Conservation (phyloP, 37 sponge, comb jelly and placozoan genomes). For the Axinella damicornis region DNA sequence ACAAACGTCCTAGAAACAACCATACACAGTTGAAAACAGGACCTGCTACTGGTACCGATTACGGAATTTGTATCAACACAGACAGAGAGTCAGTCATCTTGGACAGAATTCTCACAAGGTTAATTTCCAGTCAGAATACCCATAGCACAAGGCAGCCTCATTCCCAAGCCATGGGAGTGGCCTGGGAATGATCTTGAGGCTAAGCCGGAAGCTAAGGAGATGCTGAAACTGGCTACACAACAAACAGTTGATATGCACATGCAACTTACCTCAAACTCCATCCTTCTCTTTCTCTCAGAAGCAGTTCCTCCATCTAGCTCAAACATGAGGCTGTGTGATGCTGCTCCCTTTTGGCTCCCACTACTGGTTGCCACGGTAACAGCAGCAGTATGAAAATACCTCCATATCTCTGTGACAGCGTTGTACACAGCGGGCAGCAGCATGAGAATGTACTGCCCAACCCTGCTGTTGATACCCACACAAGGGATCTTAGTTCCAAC, state of each 20-base stretch:
- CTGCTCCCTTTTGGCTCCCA: background rate
- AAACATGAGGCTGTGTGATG: background rate
- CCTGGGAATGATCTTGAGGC: no score
- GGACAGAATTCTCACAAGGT: background rate
- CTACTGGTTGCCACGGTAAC: background rate
- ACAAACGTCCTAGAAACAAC: conserved; percentile 41
- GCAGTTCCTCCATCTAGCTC: background rate
- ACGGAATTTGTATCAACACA: no score
- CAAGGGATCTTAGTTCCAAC: background rate
- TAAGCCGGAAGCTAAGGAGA: no score
- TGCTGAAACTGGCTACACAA: no score
- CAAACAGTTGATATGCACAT: background rate
- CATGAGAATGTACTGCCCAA: conserved; percentile 29
- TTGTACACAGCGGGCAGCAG: conserved; percentile 51
- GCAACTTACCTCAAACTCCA: conserved; percentile 13
- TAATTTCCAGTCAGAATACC: no score
- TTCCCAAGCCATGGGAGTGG: no score
- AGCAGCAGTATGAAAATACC: background rate
- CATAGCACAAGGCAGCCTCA: no score
- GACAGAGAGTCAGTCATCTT: no score
- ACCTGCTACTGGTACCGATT: no score
- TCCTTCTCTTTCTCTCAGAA: background rate
- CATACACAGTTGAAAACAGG: no score
- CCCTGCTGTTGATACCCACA: conserved; percentile 24
- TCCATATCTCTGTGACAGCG: conserved; percentile 52